Percentiles rank a stretch among this genome's conserved stretches.
phyloP scores from a whole-genome alignment of 2,797 vertebrate genomes.

The Gambelia wislizenii region DNA sequence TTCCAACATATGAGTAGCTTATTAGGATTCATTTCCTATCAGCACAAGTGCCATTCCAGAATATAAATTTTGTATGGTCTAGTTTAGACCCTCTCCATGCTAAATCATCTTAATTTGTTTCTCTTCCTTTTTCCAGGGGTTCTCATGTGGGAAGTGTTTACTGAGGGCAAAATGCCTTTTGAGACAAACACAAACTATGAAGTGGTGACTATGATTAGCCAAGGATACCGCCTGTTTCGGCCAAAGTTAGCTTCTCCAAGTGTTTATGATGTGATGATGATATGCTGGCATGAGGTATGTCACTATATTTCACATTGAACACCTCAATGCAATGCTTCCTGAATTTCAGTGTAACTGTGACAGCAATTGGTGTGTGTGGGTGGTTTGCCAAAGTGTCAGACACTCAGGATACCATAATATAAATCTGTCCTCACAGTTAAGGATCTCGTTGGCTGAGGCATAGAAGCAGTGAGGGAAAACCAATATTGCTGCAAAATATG shows the following conservation, averaged over 20 bases:
- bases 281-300: slow-evolving; percentile 91
- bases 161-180: slow-evolving; percentile 93
- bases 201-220: slow-evolving; percentile 89
- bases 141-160: slow-evolving; percentile 97
- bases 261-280: slow-evolving; percentile 89
- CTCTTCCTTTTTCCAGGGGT: slow-evolving; percentile 82
- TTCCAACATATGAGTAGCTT: rapidly evolving
- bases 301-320: neutral
- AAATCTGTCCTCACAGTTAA: neutral
- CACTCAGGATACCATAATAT: neutral
- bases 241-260: slow-evolving; percentile 85
- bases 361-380: neutral
- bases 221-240: slow-evolving; percentile 87
- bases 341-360: neutral
- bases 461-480: neutral
- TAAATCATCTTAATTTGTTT: neutral
- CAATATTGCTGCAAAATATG: neutral
- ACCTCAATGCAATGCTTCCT: neutral
- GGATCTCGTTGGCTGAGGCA: neutral
- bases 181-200: slow-evolving; percentile 91
- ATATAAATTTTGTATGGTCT: neutral
- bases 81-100: neutral
- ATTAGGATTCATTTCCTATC: neutral
- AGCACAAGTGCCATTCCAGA: slow-evolving; percentile 13
- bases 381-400: neutral